Conservation (phyloP, 2,888 invertebrate species). For the Bombylius major region DNA sequence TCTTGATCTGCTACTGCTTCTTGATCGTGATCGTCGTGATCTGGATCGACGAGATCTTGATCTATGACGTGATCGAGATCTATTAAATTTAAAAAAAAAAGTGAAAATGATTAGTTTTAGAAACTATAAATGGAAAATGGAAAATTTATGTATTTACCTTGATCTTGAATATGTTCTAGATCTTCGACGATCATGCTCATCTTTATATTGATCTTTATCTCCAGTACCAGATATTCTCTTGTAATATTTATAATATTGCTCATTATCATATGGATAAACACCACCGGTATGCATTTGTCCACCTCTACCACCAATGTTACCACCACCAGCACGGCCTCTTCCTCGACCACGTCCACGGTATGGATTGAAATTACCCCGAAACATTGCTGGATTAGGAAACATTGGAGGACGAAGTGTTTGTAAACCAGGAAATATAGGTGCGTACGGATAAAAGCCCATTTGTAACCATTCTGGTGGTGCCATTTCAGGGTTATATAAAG, state of each 20-base stretch:
- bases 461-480: constrained; percentile 32
- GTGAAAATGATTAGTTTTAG: no score
- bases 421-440: constrained; percentile 29
- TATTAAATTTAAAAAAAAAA: background rate
- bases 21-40: constrained; percentile 5
- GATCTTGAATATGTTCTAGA: constrained; percentile 22
- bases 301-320: constrained; percentile 19
- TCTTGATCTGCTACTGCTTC: constrained; percentile 8
- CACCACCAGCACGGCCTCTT: constrained; percentile 33
- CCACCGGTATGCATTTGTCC: constrained; percentile 19
- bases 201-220: constrained; percentile 37
- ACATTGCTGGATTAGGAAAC: constrained; percentile 26
- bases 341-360: constrained; percentile 36
- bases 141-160: constrained; percentile 1
- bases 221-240: constrained; percentile 46
- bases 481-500: constrained; percentile 23
- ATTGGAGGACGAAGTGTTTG: constrained; percentile 22
- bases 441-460: constrained; percentile 31
- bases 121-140: no score
- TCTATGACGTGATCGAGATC: constrained; percentile 14
- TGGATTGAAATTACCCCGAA: constrained; percentile 2
- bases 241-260: constrained; percentile 41
- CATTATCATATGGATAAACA: constrained; percentile 22
- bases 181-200: constrained; percentile 25
- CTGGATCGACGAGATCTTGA: constrained; percentile 5